Conservation (phyloP, 2,113 vertebrate genomes). For the Vulpes vulpes region DNA sequence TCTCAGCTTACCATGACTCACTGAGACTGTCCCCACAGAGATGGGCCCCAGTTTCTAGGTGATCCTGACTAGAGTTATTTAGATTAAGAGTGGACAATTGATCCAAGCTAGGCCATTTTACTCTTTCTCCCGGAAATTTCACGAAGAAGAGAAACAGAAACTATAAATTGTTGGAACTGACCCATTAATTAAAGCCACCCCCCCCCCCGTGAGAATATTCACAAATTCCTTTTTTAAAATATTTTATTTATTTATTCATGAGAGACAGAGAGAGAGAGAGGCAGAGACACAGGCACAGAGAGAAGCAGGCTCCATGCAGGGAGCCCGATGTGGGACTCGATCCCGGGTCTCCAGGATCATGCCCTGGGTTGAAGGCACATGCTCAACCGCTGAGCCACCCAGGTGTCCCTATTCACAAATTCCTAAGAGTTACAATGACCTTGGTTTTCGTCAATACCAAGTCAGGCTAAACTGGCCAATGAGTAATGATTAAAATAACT, state of each 20-base stretch:
- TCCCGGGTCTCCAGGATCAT: too few species aligned
- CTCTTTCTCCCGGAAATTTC: constrained; percentile 3
- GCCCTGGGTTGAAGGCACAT: too few species aligned
- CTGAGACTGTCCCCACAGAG: background rate
- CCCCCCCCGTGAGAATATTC: background rate
- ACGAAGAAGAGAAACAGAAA: background rate
- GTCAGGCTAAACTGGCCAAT: background rate
- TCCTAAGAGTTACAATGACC: background rate
- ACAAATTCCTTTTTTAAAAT: background rate
- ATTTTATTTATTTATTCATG: too few species aligned
- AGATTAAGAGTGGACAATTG: background rate
- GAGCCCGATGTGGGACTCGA: too few species aligned
- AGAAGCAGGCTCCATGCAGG: too few species aligned
- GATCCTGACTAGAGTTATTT: background rate
- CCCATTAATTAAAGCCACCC: background rate
- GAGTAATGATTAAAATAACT: constrained; percentile 5
- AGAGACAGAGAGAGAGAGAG: too few species aligned
- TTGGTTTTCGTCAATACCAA: background rate
- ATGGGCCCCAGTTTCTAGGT: background rate
- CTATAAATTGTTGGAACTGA: background rate
- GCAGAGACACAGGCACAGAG: too few species aligned
- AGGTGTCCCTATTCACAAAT: background rate
- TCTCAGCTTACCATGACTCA: background rate
- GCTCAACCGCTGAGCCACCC: too few species aligned
- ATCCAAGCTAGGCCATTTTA: constrained; percentile 3